Base-by-base conservation (phyloP, 2,113 vertebrate genomes). In the Crocuta crocuta region DNA sequence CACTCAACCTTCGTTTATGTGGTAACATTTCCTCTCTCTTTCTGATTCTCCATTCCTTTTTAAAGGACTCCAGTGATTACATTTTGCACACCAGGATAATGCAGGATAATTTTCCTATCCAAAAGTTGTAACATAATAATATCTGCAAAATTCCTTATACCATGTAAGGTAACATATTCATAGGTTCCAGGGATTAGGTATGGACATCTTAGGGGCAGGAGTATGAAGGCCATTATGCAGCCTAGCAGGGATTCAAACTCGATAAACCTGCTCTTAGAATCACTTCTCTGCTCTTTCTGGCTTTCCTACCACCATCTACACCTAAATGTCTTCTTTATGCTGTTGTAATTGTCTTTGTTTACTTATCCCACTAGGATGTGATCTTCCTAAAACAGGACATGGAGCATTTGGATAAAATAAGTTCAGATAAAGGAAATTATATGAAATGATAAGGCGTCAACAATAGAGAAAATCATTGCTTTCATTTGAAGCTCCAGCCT, bases 361-460 rank as follows among this genome's bases (percentile, higher is more conserved):
- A 63, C 33, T 12, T 90, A 21, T 94, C 48, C 50, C 24, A 45
- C 8, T 74, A 88, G 24, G 68, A 58, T 66, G 4, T 85, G 21
- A 39, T 23, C 35, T 10, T 97, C 10, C n/a, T 91, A 66, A 90
- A 79, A 89, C 13, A 95, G 80, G 31, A 74, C 24, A 48, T 68
- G 8, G 21, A 80, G 26, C n/a, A n/a, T 83, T 83, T 92, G 65
- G 91, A 58, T 24, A 58, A 73, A 45, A 45, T 87, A 39, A 63
- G 48, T 79, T 96, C 53, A 85, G 31, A 48, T 90, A 28, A 63
- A 92, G 74, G 63, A 89, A 89, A 92, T 92, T 31, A 66, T 50
- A 45, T 65, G 33, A 33, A 89, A 73, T 82, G 35, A 48, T 55
- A 35, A 96, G 10, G 23, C 24, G 78, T 84, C 65, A 88, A 31